phyloP scores from a whole-genome alignment of 2,797 vertebrate species.

The Ciconia nigra region DNA sequence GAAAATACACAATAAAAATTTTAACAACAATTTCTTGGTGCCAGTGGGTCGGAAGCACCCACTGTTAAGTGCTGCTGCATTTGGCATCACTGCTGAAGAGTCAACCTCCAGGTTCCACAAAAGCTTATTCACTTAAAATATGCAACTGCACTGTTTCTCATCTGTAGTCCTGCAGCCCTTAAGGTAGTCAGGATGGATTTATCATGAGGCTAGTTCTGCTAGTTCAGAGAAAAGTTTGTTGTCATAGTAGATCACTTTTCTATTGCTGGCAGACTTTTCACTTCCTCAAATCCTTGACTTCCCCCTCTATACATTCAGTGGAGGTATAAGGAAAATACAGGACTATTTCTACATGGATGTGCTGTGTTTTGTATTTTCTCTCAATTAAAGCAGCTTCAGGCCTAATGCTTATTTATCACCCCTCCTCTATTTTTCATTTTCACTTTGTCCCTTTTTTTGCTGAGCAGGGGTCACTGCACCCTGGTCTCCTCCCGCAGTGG shows the following conservation, averaged over 20 bases:
- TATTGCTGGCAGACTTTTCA: background rate
- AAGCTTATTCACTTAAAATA: background rate
- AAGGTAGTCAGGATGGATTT: background rate
- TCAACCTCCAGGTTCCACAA: background rate
- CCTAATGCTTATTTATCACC: background rate
- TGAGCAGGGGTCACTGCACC: accelerated
- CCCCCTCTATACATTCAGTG: background rate
- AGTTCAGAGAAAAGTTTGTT: background rate
- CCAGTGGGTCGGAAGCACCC: background rate
- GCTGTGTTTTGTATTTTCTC: background rate
- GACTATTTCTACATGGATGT: too few relatives aligned
- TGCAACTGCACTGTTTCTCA: background rate
- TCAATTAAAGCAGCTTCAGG: background rate
- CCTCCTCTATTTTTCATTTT: background rate
- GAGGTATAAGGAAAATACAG: background rate
- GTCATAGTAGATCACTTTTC: background rate
- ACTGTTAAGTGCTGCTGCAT: slow-evolving; percentile 21
- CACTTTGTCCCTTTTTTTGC: background rate
- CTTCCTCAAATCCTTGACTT: background rate
- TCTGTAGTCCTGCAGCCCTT: background rate
- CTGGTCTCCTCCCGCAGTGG: accelerated
- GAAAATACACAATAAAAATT: slow-evolving; percentile 25
- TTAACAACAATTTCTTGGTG: background rate
- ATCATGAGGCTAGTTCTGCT: background rate
- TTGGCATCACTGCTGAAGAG: background rate